Evolutionary conservation across 1,140 invertebrate genomes (phyloP), one percentile per base, ranked within the genome.

Genomic region (Hypothenemus hampei): DNA sequence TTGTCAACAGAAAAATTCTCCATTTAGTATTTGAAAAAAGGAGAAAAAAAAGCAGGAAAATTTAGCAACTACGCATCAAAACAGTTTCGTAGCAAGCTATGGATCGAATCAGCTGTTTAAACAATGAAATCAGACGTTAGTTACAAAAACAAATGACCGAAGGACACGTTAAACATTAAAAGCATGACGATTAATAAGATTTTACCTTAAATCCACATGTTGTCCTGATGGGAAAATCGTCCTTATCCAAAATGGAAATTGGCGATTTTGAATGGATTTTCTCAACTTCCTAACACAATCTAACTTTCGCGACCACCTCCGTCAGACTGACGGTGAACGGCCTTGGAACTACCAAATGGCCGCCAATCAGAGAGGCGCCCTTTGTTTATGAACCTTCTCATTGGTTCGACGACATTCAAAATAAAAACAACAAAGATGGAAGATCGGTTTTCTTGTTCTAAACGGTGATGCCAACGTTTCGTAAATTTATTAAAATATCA

Each of bases 371-470:
- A 21, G 37, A 7, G n/a, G 7, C 35, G 39, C 35, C 50, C 54
- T 64, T 64, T 64, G 62, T 66, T 66, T 64, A 64, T 59, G 52
- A 29, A 40, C 40, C 24, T 36, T 41, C 23, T 56, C 19, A 62
- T 62, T 57, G 62, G 60, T 37, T 23, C 36, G 24, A 21, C 33
- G 15, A 31, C 18, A 24, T 59, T 61, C 7, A 3, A 56, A 60
- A 62, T 61, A 65, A 53, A 62, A 66, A 60, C 59, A 58, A 52
- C 10, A 37, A 37, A 59, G 58, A 44, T 51, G 60, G n/a, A n/a
- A n/a, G n/a, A n/a, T n/a, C n/a, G n/a, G n/a, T n/a, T n/a, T n/a
- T n/a, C n/a, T n/a, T n/a, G n/a, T n/a, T n/a, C n/a, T n/a, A n/a
- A n/a, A n/a, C n/a, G n/a, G n/a, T n/a, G n/a, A n/a, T n/a, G n/a